phyloP scores from a whole-genome alignment of 2,888 invertebrate species.

The Macrosiphum euphorbiae region DNA sequence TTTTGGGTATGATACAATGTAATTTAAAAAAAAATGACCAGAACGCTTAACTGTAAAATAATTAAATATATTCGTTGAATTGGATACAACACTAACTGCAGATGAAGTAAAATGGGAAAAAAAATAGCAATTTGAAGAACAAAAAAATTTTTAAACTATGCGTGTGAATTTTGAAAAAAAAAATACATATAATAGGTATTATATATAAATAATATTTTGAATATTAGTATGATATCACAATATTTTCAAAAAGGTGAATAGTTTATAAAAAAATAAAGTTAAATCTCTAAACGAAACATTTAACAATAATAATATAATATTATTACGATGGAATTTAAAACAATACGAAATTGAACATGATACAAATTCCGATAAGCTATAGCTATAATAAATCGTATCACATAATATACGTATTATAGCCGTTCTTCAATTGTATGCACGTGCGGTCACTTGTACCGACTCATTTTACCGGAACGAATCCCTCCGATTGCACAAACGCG shows the following conservation, averaged over 20 bases:
- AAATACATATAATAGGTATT: background rate
- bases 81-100: background rate
- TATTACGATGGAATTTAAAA: background rate
- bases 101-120: background rate
- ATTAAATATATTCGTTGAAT: background rate
- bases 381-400: background rate
- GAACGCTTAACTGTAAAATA: background rate
- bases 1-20: background rate
- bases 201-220: background rate
- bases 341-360: background rate
- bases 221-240: background rate
- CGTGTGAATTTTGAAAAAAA: background rate
- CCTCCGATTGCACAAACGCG: background rate
- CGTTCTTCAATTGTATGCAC: background rate
- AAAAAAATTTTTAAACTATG: background rate
- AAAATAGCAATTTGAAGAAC: background rate
- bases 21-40: background rate
- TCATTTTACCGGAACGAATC: background rate
- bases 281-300: background rate
- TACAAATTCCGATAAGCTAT: background rate
- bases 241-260: background rate
- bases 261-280: background rate
- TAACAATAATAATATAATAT: background rate
- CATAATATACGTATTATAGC: background rate
- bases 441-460: background rate